Evolutionary conservation across 2,888 invertebrate genomes (phyloP), one percentile per base, ranked within the genome.

Genomic region (Drosophila lacicola): DNA sequence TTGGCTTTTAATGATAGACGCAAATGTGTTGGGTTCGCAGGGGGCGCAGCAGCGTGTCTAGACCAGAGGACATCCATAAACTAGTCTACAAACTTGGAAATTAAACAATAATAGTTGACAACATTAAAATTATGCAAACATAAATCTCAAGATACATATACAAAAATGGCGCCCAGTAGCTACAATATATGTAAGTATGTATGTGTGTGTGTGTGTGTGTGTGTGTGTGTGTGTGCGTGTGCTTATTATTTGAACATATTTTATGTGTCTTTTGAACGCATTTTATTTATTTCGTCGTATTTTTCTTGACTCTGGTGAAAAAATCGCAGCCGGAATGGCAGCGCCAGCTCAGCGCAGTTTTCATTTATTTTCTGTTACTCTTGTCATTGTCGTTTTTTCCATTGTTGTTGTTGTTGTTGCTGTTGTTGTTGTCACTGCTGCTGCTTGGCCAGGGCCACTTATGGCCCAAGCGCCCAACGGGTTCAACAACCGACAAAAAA

Each of bases 401-500:
- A 45, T 33, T 42, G 47, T 55, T 49, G 45, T 51, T 54, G 42
- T 13, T 46, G 34, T 19, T 66, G 42, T 4, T 17, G 29, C n/a
- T 34, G 9, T 14, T 61, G n/a, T 14, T 39, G 8, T 44, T 49
- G 49, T 21, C 25, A 14, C 41, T 62, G 45, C 36, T 44, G n/a
- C 14, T 74, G 36, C 46, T 76, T 77, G 78, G 77, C 79, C 71
- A 70, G 67, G 73, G 83, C 81, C 83, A 88, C 83, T 84, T 84
- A 80, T 81, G 82, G 74, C 77, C 71, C 66, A 78, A 82, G 78
- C 86, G 78, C 70, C 76, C 68, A 63, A 54, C 67, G 85, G 70
- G 85, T 89, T 85, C 85, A 85, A 85, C 89, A 89, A 85, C 88
- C 85, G 85, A 66, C 89, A 78, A 85, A 89, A 75, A 79, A 64